Conservation (phyloP, 2,888 invertebrate genomes). For the Hirtodrosophila duncani region DNA sequence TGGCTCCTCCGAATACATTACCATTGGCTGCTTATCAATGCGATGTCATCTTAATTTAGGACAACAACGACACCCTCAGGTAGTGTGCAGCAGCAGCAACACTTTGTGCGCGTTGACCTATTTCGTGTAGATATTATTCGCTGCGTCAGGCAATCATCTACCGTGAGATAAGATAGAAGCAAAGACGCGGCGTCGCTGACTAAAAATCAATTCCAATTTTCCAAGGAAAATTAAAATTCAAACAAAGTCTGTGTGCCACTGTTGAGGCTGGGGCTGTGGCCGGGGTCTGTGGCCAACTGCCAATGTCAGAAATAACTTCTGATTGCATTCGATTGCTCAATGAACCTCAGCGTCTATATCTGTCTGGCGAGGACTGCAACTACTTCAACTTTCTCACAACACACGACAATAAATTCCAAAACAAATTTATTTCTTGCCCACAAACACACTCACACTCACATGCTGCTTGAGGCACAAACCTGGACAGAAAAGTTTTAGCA, state of each 20-base stretch:
- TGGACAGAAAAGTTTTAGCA: conserved; percentile 36
- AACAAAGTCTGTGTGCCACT: conserved; percentile 22
- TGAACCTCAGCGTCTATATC: conserved; percentile 36
- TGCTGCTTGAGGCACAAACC: conserved; percentile 29
- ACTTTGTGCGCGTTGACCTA: conserved; percentile 39
- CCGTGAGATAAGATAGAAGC: background rate
- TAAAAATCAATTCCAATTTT: conserved; percentile 13
- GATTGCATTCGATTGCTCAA: conserved; percentile 38
- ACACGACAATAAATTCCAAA: conserved; percentile 44
- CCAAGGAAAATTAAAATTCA: conserved; percentile 26
- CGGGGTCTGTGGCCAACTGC: too few relatives aligned
- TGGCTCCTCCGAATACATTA: background rate
- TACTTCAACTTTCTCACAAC: conserved; percentile 28
- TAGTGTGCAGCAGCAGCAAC: too few relatives aligned
- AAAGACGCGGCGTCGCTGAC: background rate
- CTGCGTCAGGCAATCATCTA: too few relatives aligned
- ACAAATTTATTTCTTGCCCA: conserved; percentile 41
- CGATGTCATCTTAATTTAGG: conserved; percentile 31
- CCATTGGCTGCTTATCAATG: conserved; percentile 14
- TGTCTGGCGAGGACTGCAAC: conserved; percentile 34
- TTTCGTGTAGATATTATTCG: conserved; percentile 25
- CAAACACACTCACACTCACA: too few relatives aligned
- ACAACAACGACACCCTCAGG: conserved; percentile 15
- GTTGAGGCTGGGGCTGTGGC: too few relatives aligned
- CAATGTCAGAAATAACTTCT: conserved; percentile 5